Base-by-base conservation (phyloP, 2,888 invertebrate species). In the Clusia tigrina region DNA sequence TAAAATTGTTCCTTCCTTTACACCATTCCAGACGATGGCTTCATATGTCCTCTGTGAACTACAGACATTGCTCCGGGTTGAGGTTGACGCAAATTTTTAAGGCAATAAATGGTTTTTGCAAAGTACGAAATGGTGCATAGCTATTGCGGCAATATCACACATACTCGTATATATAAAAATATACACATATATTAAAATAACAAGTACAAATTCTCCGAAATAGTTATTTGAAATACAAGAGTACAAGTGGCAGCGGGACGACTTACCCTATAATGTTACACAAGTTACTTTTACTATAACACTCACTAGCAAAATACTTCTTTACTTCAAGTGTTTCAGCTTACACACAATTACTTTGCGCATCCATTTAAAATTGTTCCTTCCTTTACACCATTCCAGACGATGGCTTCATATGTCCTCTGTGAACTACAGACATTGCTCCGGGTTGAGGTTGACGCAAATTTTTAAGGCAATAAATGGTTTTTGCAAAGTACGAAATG, bases 41-140 rank as follows among this genome's bases (percentile, higher is more conserved):
- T n/a, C 42, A 42, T 42, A n/a, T n/a, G n/a, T n/a, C n/a, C n/a
- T n/a, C n/a, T n/a, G n/a, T 42, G 42, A n/a, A 42, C 12, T 17
- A 10, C 2, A 42, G 42, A 42, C 10, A 10, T 42, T 15, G 42
- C 42, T 42, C n/a, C 42, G n/a, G 42, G 42, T 15, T n/a, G 42
- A n/a, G n/a, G n/a, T n/a, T n/a, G n/a, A n/a, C 10, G 42, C 42
- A 58, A 58, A 17, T 58, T 24, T 58, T 24, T 22, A 51, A 32
- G 26, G 52, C 58, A 58, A 58, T 51, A 52, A 58, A 58, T 52
- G 51, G 58, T 58, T 58, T 58, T n/a, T 26, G 32, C 37, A 26
- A 58, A 58, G 32, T 58, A 26, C 32, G 52, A 22, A 51, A 22
- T 25, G 32, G 15, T 32, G 54, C 46, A 23, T 38, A n/a, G n/a